Evolutionary conservation across 2,888 invertebrate species (phyloP).

Genomic region (Stratiomys singularior): DNA sequence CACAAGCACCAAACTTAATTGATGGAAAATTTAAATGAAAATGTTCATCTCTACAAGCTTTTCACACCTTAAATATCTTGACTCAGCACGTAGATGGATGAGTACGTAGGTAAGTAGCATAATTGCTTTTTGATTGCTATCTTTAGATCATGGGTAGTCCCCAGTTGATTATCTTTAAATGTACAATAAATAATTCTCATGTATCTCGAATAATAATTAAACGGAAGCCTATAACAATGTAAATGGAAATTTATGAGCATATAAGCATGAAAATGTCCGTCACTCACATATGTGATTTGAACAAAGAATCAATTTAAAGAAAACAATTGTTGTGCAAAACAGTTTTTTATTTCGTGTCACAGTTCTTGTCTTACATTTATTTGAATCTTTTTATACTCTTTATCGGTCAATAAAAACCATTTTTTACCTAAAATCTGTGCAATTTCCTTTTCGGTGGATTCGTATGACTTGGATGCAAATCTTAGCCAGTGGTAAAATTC

Average conservation of each 20-base stretch:
- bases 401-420: slow-evolving; percentile 76
- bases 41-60: too few relatives aligned
- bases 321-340: background rate
- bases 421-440: slow-evolving; percentile 73
- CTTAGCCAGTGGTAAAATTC: slow-evolving; percentile 76
- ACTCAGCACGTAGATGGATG: background rate
- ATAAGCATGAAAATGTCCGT: background rate
- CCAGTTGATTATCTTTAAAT: background rate
- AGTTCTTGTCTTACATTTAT: slow-evolving; percentile 59
- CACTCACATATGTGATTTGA: background rate
- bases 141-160: background rate
- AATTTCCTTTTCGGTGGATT: slow-evolving; percentile 74
- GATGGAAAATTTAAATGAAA: too few relatives aligned
- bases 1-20: too few relatives aligned
- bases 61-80: slow-evolving; percentile 2
- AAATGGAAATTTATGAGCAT: background rate
- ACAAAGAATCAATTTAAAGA: background rate
- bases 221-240: background rate
- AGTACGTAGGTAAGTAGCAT: background rate
- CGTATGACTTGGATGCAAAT: slow-evolving; percentile 71
- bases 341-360: slow-evolving; percentile 48
- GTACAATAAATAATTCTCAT: background rate
- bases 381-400: slow-evolving; percentile 69
- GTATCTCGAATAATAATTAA: too few relatives aligned
- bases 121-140: background rate